Conservation (phyloP, 2,797 vertebrate genomes). For the Adelosebastes latens region DNA sequence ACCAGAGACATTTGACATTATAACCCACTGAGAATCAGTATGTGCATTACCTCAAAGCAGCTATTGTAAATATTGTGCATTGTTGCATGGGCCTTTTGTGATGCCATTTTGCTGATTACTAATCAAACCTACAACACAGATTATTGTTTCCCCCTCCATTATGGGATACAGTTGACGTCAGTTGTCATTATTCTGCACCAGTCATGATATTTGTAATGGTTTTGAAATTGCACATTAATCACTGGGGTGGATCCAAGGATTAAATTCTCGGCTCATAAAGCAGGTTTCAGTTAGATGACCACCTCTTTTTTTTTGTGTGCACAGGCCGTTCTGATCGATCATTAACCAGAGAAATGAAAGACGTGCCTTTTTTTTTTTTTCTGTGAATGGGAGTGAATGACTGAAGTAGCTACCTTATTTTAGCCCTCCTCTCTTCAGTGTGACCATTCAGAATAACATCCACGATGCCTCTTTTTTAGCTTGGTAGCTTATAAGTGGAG, state of each 20-base stretch:
- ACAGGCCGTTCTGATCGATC: conserved; percentile 59
- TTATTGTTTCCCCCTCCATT: conserved; percentile 41
- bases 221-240: conserved; percentile 55
- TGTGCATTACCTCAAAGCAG: conserved; percentile 52
- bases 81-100: conserved; percentile 50
- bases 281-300: conserved; percentile 15
- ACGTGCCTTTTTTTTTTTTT: conserved; percentile 14
- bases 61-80: conserved; percentile 63
- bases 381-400: conserved; percentile 25
- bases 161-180: conserved; percentile 43
- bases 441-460: background rate
- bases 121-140: conserved; percentile 30
- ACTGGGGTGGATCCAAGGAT: conserved; percentile 38
- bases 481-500: background rate
- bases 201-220: conserved; percentile 38
- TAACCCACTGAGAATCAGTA: conserved; percentile 26
- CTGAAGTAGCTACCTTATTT: background rate
- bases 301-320: conserved; percentile 35
- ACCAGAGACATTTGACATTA: conserved; percentile 55
- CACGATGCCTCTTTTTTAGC: background rate
- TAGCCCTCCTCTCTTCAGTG: background rate
- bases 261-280: conserved; percentile 13
- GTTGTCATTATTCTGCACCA: conserved; percentile 40
- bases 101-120: conserved; percentile 31
- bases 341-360: conserved; percentile 65